Percentiles rank a stretch among this genome's conserved stretches.
phyloP scores from a whole-genome alignment of 2,888 invertebrate species.

The Clostera curtula region DNA sequence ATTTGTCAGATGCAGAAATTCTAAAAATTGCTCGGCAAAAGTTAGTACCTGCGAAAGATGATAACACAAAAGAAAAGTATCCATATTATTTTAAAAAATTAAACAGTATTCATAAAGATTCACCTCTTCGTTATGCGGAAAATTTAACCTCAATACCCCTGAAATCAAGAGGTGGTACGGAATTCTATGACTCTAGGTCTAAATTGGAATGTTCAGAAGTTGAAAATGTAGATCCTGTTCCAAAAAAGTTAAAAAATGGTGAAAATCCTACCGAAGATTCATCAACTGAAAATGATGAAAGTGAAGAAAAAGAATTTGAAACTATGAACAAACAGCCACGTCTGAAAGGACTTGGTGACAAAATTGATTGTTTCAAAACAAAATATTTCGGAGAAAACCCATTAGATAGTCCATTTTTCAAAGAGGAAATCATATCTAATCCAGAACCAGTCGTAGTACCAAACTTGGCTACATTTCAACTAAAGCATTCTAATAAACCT shows the following conservation, averaged over 20 bases:
- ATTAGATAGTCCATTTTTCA: slow-evolving; percentile 83
- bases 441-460: slow-evolving; percentile 57
- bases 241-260: slow-evolving; percentile 57
- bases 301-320: slow-evolving; percentile 35
- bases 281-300: slow-evolving; percentile 25
- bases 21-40: slow-evolving; percentile 29
- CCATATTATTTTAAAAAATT: slow-evolving; percentile 76
- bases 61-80: slow-evolving; percentile 67
- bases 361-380: slow-evolving; percentile 82
- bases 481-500: slow-evolving; percentile 16
- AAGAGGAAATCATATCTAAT: slow-evolving; percentile 66
- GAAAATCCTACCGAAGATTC: slow-evolving; percentile 43
- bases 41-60: slow-evolving; percentile 20
- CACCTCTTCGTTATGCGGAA: slow-evolving; percentile 80
- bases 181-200: slow-evolving; percentile 81
- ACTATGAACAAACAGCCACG: slow-evolving; percentile 56
- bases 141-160: slow-evolving; percentile 77
- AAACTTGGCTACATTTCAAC: slow-evolving; percentile 25
- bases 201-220: slow-evolving; percentile 70
- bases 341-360: slow-evolving; percentile 79
- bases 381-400: slow-evolving; percentile 86
- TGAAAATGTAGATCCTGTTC: slow-evolving; percentile 69
- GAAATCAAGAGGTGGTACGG: slow-evolving; percentile 78
- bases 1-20: slow-evolving; percentile 37
- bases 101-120: slow-evolving; percentile 60